A percentile compares a stretch with the other conserved stretches of the same genome.
Evolutionary conservation across 2,113 vertebrate species (phyloP).

Genomic region (Semnornis frantzii): DNA sequence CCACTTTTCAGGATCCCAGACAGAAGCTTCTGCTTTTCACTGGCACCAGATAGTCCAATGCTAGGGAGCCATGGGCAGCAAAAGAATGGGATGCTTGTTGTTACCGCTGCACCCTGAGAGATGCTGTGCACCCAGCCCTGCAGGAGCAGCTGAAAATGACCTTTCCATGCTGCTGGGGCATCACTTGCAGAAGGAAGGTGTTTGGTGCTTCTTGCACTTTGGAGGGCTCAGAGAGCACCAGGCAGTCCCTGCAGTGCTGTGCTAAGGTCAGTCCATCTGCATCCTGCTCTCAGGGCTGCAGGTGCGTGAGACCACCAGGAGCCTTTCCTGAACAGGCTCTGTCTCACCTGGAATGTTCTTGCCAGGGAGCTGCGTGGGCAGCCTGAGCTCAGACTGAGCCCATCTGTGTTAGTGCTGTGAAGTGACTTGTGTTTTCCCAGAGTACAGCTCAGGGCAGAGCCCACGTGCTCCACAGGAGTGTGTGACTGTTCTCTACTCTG

Average conservation of each 20-base stretch:
- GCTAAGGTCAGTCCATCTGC: rapidly evolving
- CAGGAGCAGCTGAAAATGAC: neutral
- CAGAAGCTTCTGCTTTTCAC: neutral
- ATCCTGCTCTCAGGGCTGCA: rapidly evolving
- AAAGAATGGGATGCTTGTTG: neutral
- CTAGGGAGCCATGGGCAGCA: neutral
- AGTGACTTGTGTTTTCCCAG: neutral
- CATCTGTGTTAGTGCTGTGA: neutral
- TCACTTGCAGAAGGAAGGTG: neutral
- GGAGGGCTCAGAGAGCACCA: neutral
- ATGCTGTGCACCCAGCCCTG: neutral
- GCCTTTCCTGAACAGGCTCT: neutral
- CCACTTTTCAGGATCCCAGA: neutral
- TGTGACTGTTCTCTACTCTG: neutral
- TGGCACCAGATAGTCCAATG: neutral
- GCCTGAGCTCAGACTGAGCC: neutral
- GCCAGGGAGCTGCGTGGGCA: neutral
- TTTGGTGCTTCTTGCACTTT: neutral
- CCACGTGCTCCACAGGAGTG: neutral
- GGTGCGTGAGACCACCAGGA: too few species aligned
- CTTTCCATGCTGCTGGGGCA: neutral
- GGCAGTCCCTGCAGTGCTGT: neutral
- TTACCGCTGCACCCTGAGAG: neutral
- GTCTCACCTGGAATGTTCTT: neutral
- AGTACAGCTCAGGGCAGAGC: neutral